Evolutionary conservation across 2,888 invertebrate genomes (phyloP), one percentile per base, ranked within the genome.

Genomic region (Amitus sp.): DNA sequence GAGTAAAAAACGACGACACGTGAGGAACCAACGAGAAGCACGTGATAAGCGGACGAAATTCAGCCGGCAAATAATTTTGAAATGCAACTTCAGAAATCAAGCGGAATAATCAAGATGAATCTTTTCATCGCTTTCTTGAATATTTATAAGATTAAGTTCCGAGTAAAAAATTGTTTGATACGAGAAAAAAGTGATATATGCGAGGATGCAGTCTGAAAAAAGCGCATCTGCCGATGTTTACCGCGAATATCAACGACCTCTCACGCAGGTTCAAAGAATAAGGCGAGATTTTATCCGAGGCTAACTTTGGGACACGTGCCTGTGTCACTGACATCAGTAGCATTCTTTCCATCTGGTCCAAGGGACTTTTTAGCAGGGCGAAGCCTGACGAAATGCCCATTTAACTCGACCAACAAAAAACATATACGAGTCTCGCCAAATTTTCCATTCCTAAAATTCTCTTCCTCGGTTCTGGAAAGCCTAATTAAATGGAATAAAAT

Each of bases 341-440:
- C 53, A 60, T 59, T 53, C 50, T 49, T 64, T 52, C 50, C 59
- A 60, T 60, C 60, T 64, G 53, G 64, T 64, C 60, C 64, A 64
- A 52, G 64, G 59, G 59, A 43, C 64, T 59, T 64, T 59, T 59
- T 43, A 17, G 55, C 49, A 53, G 55, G 55, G 59, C 58, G 48
- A 58, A 42, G 45, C 20, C 40, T 48, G 49, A 52, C 37, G 52
- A 59, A 58, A 54, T 50, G 49, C 57, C 40, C 39, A 27, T 45
- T 58, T 59, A 23, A 23, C 23, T 23, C 23, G 56, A 50, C 43
- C 40, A 19, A 30, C n/a, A 28, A 33, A 56, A 45, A 56, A 15
- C 5, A 27, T 20, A 1, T 33, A 13, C 23, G 23, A 23, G 23
- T 23, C 4, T n/a, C n/a, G n/a, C n/a, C 23, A 23, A 23, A 23